Evolutionary conservation across 1,140 invertebrate genomes (phyloP).

Genomic region (Zaprionus inermis): DNA sequence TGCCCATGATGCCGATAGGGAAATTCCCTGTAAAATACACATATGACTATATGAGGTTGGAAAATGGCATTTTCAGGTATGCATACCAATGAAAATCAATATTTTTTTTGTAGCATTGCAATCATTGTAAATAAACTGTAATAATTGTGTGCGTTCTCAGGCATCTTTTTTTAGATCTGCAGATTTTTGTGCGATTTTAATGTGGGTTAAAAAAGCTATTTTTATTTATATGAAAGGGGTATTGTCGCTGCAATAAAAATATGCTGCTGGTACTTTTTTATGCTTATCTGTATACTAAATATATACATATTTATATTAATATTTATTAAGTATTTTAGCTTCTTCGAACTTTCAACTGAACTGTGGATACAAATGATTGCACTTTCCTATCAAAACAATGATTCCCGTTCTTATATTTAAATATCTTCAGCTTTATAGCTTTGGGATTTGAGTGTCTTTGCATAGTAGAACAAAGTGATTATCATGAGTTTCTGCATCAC

Average conservation of each 20-base stretch:
- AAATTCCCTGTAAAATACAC: neutral
- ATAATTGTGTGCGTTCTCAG: neutral
- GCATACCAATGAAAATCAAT: neutral
- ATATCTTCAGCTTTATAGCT: neutral
- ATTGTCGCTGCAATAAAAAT: too few species aligned
- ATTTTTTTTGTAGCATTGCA: neutral
- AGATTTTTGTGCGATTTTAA: neutral
- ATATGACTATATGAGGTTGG: neutral
- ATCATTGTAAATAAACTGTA: neutral
- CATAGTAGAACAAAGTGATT: neutral
- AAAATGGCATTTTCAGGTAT: neutral
- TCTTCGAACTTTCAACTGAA: too few species aligned
- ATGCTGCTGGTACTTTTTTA: neutral
- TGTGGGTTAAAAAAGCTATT: neutral
- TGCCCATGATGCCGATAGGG: constrained; percentile 1
- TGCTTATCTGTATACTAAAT: too few species aligned
- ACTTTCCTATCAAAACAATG: too few species aligned
- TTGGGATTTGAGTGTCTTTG: neutral
- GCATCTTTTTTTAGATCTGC: neutral
- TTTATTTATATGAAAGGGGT: neutral
- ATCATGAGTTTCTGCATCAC: neutral
- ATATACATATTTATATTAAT: too few species aligned
- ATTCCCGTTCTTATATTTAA: neutral
- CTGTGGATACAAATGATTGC: too few species aligned
- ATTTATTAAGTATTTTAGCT: too few species aligned